phyloP scores from a whole-genome alignment of 2,797 vertebrate genomes.

The Phrynocephalus guinanensis region DNA sequence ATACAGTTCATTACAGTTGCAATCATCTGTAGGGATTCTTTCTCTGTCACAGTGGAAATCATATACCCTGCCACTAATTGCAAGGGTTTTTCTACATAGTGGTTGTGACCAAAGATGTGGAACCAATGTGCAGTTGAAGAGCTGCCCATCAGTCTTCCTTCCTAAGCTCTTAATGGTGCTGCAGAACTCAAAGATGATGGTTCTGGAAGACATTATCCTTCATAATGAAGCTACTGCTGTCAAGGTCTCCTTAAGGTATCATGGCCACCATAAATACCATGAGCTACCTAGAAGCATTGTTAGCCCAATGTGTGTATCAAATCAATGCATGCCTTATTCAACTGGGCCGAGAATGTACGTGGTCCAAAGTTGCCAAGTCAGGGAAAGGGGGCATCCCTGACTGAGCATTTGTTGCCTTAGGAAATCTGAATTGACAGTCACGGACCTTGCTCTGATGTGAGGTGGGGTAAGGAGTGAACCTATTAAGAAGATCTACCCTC shows the following conservation, averaged over 20 bases:
- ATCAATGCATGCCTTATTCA: not conserved
- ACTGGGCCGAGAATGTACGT: not conserved
- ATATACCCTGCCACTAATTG: not conserved
- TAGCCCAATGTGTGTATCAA: not conserved
- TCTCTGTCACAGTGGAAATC: not conserved
- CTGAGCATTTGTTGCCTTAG: not conserved
- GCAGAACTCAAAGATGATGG: not conserved
- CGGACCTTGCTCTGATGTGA: not conserved
- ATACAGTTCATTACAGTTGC: not conserved
- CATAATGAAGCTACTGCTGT: not conserved
- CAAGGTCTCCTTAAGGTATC: not conserved
- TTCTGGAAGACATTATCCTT: not conserved
- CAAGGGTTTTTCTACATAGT: not conserved
- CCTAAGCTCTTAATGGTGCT: not conserved
- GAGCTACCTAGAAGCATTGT: not conserved
- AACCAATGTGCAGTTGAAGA: not conserved
- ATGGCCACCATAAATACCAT: not conserved
- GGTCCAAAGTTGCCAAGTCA: not conserved
- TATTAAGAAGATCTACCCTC: not conserved
- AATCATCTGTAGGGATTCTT: not conserved
- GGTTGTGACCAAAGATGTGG: not conserved
- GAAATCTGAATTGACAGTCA: not conserved
- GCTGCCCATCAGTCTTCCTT: not conserved
- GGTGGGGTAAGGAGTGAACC: not conserved
- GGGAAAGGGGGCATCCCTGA: not conserved